phyloP scores from a whole-genome alignment of 2,113 vertebrate species.

The Aythya baeri region DNA sequence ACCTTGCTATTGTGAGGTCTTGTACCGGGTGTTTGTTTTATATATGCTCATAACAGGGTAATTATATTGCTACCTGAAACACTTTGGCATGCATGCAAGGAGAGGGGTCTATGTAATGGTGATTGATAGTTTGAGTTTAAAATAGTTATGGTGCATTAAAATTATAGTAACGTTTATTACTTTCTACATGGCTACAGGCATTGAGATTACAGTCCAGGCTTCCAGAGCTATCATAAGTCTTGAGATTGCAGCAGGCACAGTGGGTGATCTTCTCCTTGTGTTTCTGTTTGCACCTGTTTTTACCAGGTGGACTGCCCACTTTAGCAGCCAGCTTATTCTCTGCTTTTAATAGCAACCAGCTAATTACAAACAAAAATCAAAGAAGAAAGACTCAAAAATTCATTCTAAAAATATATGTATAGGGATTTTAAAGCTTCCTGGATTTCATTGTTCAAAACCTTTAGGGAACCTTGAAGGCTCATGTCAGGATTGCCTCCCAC shows the following conservation, averaged over 20 bases:
- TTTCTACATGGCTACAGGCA: slow-evolving; percentile 35
- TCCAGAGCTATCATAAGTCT: not conserved
- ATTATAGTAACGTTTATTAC: slow-evolving; percentile 56
- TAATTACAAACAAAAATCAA: not conserved
- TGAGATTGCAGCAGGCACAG: not conserved
- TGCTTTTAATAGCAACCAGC: not conserved
- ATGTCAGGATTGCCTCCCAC: slow-evolving; percentile 11
- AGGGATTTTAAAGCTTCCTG: not conserved
- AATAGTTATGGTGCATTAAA: slow-evolving; percentile 65
- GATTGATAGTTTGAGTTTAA: slow-evolving; percentile 57
- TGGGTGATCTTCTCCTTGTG: not conserved
- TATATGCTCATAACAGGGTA: slow-evolving; percentile 45
- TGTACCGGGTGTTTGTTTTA: slow-evolving; percentile 62
- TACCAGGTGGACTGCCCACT: not conserved
- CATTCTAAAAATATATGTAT: not conserved
- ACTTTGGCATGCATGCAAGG: not conserved
- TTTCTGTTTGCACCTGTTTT: not conserved
- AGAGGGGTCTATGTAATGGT: slow-evolving; percentile 12
- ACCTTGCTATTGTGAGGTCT: slow-evolving; percentile 47
- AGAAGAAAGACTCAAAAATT: not conserved
- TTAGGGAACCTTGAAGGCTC: not conserved
- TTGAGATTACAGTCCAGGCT: slow-evolving; percentile 30
- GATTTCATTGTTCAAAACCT: not conserved
- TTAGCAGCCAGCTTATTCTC: not conserved
- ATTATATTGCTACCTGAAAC: slow-evolving; percentile 64